These are phyloP conservation scores for Petrolisthes manimaculis DNA, from an alignment of 2,888 invertebrate genomes.

Conservation along the genomic window DNA sequence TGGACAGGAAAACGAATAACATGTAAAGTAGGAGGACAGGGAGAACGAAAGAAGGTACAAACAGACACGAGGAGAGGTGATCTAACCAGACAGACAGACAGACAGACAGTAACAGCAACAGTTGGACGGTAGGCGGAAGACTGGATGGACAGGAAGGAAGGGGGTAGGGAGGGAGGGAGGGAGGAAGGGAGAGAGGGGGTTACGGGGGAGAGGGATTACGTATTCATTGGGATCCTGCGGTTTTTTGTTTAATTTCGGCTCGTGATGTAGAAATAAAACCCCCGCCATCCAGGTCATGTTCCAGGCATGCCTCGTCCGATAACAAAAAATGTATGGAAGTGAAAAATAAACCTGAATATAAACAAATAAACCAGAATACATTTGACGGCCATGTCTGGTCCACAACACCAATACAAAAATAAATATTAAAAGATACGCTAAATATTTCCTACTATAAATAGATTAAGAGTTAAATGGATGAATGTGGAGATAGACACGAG, in stretches of 20 bases:
- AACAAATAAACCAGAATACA: too few relatives aligned
- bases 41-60: not conserved
- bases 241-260: slow-evolving; percentile 13
- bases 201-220: not conserved
- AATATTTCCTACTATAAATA: too few relatives aligned
- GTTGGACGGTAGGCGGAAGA: too few relatives aligned
- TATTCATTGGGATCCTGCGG: slow-evolving; percentile 13
- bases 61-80: not conserved
- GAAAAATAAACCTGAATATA: too few relatives aligned
- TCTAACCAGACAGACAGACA: not conserved
- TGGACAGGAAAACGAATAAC: not conserved
- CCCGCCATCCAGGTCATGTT: not conserved
- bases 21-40: not conserved
- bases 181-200: not conserved
- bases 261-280: not conserved
- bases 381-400: too few relatives aligned
- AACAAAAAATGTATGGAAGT: too few relatives aligned
- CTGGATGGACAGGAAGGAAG: not conserved
- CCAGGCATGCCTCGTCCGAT: not conserved
- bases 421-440: too few relatives aligned
- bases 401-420: too few relatives aligned
- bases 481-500: too few relatives aligned
- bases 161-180: not conserved
- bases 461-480: too few relatives aligned
- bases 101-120: not conserved